Base-by-base conservation (phyloP, 53 echinoderm and acorn worm species). In the Echinarachnius parma region DNA sequence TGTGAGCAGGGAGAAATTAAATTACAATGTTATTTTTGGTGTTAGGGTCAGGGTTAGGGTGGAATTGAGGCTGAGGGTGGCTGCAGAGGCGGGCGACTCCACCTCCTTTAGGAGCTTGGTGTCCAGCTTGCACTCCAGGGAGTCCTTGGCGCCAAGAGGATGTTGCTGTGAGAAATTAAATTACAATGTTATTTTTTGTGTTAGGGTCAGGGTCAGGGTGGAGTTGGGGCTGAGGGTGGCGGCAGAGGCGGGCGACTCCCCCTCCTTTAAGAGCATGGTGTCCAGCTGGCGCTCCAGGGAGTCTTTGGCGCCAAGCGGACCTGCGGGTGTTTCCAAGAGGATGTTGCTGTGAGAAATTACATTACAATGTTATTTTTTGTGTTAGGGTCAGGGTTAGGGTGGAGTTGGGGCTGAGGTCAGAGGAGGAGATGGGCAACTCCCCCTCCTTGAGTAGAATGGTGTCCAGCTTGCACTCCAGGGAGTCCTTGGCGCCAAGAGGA, bases 251-350 rank as follows among this genome's bases (percentile, higher is more conserved):
- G 42, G 13, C 13, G 42, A 39, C 7, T 39, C 86, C 1, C 77
- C 62, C 44, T 86, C 86, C 63, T 81, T 80, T 66, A 86, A 62
- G 28, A 80, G 81, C 32, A 80, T 61, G 39, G 77, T 74, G 45
- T 86, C 86, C 46, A 86, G 76, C 45, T 81, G 76, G 18, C 86
- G 86, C 62, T 86, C 86, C 57, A 86, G 53, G 4, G 86, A 86
- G 62, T 86, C 86, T 55, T 62, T 86, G 53, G 35, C 66, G 46
- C 57, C 46, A n/a, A n/a, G n/a, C n/a, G n/a, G n/a, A n/a, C n/a
- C n/a, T n/a, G n/a, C n/a, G n/a, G n/a, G n/a, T n/a, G n/a, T n/a
- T n/a, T n/a, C n/a, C n/a, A n/a, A n/a, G n/a, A n/a, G n/a, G n/a
- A n/a, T n/a, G n/a, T n/a, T n/a, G n/a, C n/a, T n/a, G n/a, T n/a